Percentiles rank a stretch among this genome's conserved stretches.
Conservation (phyloP, 2,797 vertebrate genomes). For the Cygnus olor region DNA sequence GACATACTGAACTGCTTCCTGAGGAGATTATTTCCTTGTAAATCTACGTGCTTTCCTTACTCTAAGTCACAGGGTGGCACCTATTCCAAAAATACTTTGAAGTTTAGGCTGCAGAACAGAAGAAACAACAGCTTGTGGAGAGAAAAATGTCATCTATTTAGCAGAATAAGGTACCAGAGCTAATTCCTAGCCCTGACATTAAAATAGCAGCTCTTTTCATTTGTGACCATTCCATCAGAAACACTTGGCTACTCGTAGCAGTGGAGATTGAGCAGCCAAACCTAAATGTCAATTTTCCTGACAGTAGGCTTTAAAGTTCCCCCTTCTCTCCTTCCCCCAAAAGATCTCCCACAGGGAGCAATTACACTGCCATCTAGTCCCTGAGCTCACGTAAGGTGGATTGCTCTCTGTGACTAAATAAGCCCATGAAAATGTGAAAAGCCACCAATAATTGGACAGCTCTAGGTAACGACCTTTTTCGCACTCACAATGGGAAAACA, state of each 20-base stretch:
- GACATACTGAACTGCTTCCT: not conserved
- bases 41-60: not conserved
- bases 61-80: accelerated
- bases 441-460: not conserved
- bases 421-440: not conserved
- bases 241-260: not conserved
- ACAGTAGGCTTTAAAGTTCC: not conserved
- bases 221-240: not conserved
- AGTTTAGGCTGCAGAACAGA: not conserved
- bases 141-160: not conserved
- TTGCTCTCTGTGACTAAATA: not conserved
- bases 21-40: not conserved
- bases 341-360: not conserved
- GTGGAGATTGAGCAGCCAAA: not conserved
- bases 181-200: not conserved
- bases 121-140: not conserved
- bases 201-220: not conserved
- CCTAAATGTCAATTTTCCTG: not conserved
- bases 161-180: not conserved
- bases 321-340: not conserved
- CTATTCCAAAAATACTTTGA: not conserved
- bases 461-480: not conserved
- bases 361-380: not conserved
- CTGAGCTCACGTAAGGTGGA: accelerated
- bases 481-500: not conserved